Evolutionary conservation across 2,888 invertebrate genomes (phyloP), one percentile per base, ranked within the genome.

Genomic region (Atethmia centrago): DNA sequence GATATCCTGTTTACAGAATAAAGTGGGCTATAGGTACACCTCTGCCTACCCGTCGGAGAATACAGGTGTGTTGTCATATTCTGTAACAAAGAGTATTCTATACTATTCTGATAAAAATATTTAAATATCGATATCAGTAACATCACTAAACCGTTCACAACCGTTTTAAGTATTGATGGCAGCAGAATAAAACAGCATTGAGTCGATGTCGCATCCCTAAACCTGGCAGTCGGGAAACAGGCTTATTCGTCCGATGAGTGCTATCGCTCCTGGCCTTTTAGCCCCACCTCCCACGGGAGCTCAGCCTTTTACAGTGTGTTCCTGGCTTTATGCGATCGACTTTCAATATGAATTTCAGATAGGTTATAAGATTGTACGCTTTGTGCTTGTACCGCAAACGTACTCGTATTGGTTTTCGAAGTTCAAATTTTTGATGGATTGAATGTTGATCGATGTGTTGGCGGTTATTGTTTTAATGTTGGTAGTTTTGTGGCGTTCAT

Each of bases 211-310:
- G 93, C 95, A 94, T 94, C 95, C 87, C 92, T 95, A 95, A 96
- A 94, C 95, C 95, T 90, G 91, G 90, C 88, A 93, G 95, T 93
- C 94, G 95, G 94, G 94, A 96, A 96, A 96, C 96, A 96, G 92
- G 96, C 96, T 96, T 96, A 96, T 95, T 95, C 95, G 92, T 91
- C 89, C 94, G 94, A 95, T 95, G 95, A 95, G 95, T 95, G 95
- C 94, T 94, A 93, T 93, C 86, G 91, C 88, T 92, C 91, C 89
- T 92, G 94, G 94, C 94, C 95, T 94, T 93, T 94, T 92, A 93
- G 93, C 90, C 90, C 90, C 88, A 83, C 89, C 90, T 93, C 95
- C 94, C 93, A 88, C 87, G 94, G 95, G 95, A 93, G 92, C 92
- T 93, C 91, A 94, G 94, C 94, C 95, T 95, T 94, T 95, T 93